phyloP scores from a whole-genome alignment of 2,113 vertebrate species.

The Hepsetus odoe region DNA sequence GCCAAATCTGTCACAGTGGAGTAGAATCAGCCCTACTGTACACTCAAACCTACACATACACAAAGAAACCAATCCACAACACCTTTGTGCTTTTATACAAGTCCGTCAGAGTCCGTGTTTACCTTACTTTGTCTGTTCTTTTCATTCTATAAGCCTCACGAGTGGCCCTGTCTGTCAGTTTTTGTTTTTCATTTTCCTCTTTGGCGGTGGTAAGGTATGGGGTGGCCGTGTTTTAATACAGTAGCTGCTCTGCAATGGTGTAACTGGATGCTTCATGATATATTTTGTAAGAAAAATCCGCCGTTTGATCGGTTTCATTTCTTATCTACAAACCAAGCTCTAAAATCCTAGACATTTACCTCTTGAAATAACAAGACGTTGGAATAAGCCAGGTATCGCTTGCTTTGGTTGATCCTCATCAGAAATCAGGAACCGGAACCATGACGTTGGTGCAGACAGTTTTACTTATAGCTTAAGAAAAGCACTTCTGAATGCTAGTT shows the following conservation, averaged over 20 bases:
- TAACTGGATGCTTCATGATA: background rate
- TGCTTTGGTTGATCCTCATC: too few relatives aligned
- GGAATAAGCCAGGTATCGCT: too few relatives aligned
- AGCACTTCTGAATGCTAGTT: too few relatives aligned
- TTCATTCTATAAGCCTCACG: background rate
- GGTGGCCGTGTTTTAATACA: slow-evolving; percentile 27
- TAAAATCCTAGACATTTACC: too few relatives aligned
- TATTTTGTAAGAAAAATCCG: background rate
- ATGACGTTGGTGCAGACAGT: too few relatives aligned
- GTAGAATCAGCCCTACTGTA: slow-evolving; percentile 67
- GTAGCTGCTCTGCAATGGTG: background rate
- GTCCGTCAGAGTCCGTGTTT: slow-evolving; percentile 44
- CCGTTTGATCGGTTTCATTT: too few relatives aligned
- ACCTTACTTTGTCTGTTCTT: background rate
- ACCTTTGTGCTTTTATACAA: slow-evolving; percentile 20
- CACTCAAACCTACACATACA: slow-evolving; percentile 38
- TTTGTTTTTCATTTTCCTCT: too few relatives aligned
- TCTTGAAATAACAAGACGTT: too few relatives aligned
- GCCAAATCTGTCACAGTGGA: slow-evolving; percentile 98
- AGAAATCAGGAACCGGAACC: too few relatives aligned
- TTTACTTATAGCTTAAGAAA: too few relatives aligned
- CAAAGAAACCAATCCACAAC: slow-evolving; percentile 8
- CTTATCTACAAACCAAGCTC: too few relatives aligned
- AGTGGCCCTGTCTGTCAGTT: slow-evolving; percentile 25
- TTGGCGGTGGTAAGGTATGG: slow-evolving; percentile 63